phyloP scores from a whole-genome alignment of 2,113 vertebrate species.

The Columba livia region DNA sequence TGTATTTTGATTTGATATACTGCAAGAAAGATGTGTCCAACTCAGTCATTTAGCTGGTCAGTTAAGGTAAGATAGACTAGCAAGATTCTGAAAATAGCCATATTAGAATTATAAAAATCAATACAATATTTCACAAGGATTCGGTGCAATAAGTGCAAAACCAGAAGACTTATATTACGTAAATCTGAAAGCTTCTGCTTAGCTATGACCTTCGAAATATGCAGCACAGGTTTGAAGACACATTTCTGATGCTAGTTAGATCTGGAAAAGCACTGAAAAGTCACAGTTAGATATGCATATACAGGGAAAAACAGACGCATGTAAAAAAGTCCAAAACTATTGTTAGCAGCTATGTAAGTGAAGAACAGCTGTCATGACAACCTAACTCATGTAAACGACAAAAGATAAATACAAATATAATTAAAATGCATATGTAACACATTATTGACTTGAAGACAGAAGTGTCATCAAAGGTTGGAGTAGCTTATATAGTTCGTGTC shows the following conservation, averaged over 20 bases:
- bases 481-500: not conserved
- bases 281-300: not conserved
- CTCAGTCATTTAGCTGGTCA: not conserved
- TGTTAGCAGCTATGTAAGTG: constrained; percentile 25
- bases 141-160: not conserved
- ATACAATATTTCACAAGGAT: not conserved
- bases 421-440: not conserved
- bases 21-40: not conserved
- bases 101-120: constrained; percentile 17
- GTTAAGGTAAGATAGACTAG: not conserved
- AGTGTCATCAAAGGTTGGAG: not conserved
- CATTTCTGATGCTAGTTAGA: not conserved
- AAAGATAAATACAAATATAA: constrained; percentile 42
- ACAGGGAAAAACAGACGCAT: not conserved
- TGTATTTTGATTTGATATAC: not conserved
- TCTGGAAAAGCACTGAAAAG: constrained; percentile 38
- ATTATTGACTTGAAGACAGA: not conserved
- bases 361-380: constrained; percentile 3
- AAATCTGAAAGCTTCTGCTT: not conserved
- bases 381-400: not conserved
- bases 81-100: not conserved
- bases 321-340: not conserved
- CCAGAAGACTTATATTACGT: not conserved
- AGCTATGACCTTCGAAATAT: not conserved
- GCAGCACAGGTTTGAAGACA: not conserved